These are phyloP conservation scores for Edolisoma coerulescens DNA, from an alignment of 2,113 vertebrate species.

Conservation along the genomic window DNA sequence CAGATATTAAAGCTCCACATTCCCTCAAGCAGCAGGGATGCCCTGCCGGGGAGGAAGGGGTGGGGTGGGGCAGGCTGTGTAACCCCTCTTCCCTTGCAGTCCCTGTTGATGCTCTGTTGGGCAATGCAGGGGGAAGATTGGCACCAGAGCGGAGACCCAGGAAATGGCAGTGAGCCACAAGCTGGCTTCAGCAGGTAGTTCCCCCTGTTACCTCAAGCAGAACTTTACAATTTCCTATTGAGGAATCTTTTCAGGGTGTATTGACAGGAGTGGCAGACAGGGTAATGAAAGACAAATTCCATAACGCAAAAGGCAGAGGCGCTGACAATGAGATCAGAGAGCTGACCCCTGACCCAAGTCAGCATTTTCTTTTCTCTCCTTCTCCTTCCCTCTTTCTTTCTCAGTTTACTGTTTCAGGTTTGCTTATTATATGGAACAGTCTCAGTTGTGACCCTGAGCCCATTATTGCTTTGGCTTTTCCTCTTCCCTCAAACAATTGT, in stretches of 20 bases:
- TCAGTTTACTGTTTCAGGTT: not conserved
- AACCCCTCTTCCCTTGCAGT: not conserved
- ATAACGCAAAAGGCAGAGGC: conserved; percentile 69
- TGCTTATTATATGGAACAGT: conserved; percentile 33
- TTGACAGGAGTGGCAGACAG: conserved; percentile 71
- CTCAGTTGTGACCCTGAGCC: conserved; percentile 70
- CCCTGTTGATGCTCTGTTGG: not conserved
- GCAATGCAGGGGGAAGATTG: not conserved
- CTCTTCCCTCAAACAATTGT: conserved; percentile 69
- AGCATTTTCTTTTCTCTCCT: conserved; percentile 70
- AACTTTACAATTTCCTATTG: conserved; percentile 60
- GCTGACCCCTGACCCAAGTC: conserved; percentile 79
- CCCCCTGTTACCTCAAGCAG: conserved; percentile 51
- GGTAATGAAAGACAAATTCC: conserved; percentile 80
- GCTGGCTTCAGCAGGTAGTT: not conserved
- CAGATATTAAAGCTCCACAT: not conserved
- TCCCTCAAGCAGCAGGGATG: not conserved
- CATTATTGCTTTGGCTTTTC: conserved; percentile 71
- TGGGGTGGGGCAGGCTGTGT: rapidly evolving
- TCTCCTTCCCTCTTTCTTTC: conserved; percentile 68
- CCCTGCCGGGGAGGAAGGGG: not conserved
- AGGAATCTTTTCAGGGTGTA: conserved; percentile 53
- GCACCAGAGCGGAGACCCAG: not conserved
- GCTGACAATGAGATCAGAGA: conserved; percentile 81
- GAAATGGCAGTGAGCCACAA: not conserved